These are phyloP conservation scores for Odobenus rosmarus DNA, from an alignment of 2,113 vertebrate genomes.

Conservation along the genomic window DNA sequence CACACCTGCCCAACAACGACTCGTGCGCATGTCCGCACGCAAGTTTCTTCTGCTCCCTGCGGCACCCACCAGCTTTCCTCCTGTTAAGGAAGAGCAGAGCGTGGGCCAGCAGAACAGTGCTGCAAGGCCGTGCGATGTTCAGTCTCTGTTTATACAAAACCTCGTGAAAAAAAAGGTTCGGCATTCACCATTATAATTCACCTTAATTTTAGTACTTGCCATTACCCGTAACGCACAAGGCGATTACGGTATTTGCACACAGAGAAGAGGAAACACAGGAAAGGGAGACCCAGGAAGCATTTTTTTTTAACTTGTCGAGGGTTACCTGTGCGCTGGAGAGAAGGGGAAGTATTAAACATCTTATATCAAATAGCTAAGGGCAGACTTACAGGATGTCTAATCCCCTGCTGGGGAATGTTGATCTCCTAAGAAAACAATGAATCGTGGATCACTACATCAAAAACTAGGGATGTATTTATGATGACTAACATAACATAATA, in stretches of 20 bases:
- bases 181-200: not conserved
- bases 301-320: not conserved
- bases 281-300: not conserved
- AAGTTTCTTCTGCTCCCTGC: not conserved
- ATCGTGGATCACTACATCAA: no score
- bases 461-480: no score
- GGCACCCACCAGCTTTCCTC: not conserved
- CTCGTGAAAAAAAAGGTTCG: not conserved
- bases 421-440: not conserved
- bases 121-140: no score
- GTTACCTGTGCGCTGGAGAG: not conserved
- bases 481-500: no score
- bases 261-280: not conserved
- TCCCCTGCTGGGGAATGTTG: not conserved
- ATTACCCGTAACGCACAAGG: not conserved
- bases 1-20: fast-evolving
- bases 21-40: fast-evolving
- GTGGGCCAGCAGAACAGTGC: not conserved
- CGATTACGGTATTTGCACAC: not conserved
- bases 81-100: not conserved
- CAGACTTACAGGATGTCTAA: not conserved
- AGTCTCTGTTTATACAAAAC: not conserved
- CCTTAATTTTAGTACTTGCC: not conserved
- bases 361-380: not conserved
- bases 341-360: not conserved